Percentiles rank a stretch among this genome's conserved stretches.
Evolutionary conservation across 2,888 invertebrate genomes (phyloP).

Genomic region (Eupithecia abbreviata): DNA sequence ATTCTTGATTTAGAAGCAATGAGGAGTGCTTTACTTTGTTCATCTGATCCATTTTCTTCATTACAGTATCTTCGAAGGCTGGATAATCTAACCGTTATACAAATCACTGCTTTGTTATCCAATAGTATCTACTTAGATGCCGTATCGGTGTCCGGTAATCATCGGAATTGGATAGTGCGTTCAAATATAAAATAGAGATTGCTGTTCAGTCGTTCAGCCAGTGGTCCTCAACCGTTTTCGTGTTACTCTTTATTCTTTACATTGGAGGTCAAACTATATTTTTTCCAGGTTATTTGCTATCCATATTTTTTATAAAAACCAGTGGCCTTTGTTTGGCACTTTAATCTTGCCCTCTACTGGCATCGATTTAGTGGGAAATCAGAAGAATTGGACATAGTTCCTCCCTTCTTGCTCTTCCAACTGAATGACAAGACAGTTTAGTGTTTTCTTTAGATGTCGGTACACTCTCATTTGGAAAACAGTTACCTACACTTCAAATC

Average conservation of each 20-base stretch:
- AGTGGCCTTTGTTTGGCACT: neutral
- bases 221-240: slow-evolving; percentile 48
- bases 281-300: neutral
- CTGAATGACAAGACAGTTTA: neutral
- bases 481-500: neutral
- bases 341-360: neutral
- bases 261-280: neutral
- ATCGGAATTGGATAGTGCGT: slow-evolving; percentile 65
- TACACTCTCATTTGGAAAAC: neutral
- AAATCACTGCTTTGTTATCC: slow-evolving; percentile 42
- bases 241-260: neutral
- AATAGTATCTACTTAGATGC: slow-evolving; percentile 52
- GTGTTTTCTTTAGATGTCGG: neutral
- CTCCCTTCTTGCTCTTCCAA: neutral
- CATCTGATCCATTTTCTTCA: slow-evolving; percentile 14
- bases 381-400: neutral
- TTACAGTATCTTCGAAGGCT: slow-evolving; percentile 25
- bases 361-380: neutral
- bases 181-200: slow-evolving; percentile 53
- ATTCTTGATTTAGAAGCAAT: neutral
- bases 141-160: slow-evolving; percentile 59
- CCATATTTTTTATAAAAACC: neutral
- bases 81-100: slow-evolving; percentile 38
- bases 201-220: slow-evolving; percentile 58
- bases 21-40: neutral